Percentiles rank a stretch among this genome's conserved stretches.
These are phyloP conservation scores for Callospermophilus lateralis DNA, from an alignment of 2,113 vertebrate species.

Conservation along the genomic window DNA sequence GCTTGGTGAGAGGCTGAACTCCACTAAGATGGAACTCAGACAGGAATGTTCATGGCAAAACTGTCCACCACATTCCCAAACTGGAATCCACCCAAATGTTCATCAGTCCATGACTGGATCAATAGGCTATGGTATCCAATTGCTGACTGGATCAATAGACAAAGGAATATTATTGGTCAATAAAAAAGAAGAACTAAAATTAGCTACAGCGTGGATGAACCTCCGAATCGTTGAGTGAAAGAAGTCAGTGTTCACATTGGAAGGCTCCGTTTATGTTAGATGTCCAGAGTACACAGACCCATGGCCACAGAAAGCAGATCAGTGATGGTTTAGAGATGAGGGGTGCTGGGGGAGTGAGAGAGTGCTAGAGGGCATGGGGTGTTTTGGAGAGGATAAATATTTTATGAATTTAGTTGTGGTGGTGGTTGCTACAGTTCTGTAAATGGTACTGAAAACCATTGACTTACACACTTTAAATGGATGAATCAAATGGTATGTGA, in stretches of 20 bases:
- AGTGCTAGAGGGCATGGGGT: rapidly evolving
- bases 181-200: not conserved
- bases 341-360: rapidly evolving
- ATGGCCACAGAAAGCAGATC: not conserved
- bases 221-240: not conserved
- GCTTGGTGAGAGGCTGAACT: not conserved
- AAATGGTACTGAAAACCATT: not conserved
- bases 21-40: not conserved
- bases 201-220: not conserved
- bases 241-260: not conserved
- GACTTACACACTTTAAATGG: not conserved
- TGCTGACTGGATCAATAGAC: too few species aligned
- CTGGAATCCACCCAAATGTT: not conserved
- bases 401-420: not conserved
- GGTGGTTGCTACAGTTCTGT: not conserved
- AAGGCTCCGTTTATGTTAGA: not conserved
- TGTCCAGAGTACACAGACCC: not conserved
- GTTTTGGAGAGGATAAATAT: not conserved
- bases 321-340: not conserved
- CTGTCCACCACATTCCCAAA: not conserved
- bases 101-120: not conserved
- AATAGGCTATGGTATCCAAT: not conserved
- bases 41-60: not conserved
- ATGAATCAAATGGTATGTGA: not conserved
- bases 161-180: not conserved